Base-by-base conservation (phyloP, 2,888 invertebrate genomes). In the Onchidella celtica region DNA sequence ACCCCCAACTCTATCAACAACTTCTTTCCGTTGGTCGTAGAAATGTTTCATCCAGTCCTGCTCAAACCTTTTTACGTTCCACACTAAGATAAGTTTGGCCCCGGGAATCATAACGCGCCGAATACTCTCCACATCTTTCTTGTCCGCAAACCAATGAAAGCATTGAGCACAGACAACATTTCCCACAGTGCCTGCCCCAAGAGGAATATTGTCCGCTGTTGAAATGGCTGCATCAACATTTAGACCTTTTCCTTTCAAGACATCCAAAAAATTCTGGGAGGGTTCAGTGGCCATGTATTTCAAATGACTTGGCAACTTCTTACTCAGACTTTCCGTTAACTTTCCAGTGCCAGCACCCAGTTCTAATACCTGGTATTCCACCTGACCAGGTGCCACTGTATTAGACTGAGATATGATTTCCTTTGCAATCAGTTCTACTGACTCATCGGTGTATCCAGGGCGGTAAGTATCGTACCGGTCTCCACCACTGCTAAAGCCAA, bases 331-430 rank as follows among this genome's bases (percentile, higher is more conserved):
- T 55, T 85, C 68, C 9, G 89, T 89, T 66, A 89, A 86, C 69
- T 88, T 88, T 6, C 89, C 89, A 21, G 89, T 89, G 24, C 89
- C 89, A 38, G 89, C 87, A 27, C 89, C 89, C 38, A 89, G 85
- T 72, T 89, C 89, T 1, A 89, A 57, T 34, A 88, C 79, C 63
- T 88, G 81, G 77, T 85, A 86, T n/a, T 77, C 65, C 2, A 76
- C 68, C 21, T 9, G 27, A 47, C 32, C 9, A 17, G 6, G 17
- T 32, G 32, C 2, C 55, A 17, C 6, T 32, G 65, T 47, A 9
- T 14, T 6, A 24, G 66, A 27, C 14, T 36, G 4, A 17, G 68
- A 29, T 4, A 29, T 47, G 14, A 73, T 57, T 29, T 70, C 61
- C 3, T 40, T 47, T 6, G 66, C 72, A 47, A 79, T 66, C 17